Conservation (phyloP, 2,113 vertebrate species). For the Conger conger region DNA sequence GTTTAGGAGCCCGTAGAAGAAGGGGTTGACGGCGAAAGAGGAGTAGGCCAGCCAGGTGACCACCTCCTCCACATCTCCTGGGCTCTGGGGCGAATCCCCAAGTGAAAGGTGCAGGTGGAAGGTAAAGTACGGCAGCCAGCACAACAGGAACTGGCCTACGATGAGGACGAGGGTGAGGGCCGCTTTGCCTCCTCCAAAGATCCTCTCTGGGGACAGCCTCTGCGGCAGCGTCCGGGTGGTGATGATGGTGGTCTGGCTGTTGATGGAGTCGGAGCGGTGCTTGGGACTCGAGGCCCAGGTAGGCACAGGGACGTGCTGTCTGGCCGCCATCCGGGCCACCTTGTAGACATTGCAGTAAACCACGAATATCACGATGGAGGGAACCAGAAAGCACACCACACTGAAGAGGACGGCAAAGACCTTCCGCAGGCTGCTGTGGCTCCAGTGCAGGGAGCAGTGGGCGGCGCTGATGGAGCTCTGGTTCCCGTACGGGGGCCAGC, state of each 20-base stretch:
- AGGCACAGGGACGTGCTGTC: slow-evolving; percentile 65
- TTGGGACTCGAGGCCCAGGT: slow-evolving; percentile 65
- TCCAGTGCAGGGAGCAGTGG: slow-evolving; percentile 80
- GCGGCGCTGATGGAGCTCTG: slow-evolving; percentile 75
- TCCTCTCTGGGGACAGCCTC: slow-evolving; percentile 69
- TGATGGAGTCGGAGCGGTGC: slow-evolving; percentile 76
- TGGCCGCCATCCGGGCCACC: slow-evolving; percentile 82
- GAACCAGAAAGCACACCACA: slow-evolving; percentile 79
- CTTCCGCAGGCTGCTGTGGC: slow-evolving; percentile 76
- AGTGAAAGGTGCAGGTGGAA: slow-evolving; percentile 83
- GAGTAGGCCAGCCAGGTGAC: slow-evolving; percentile 93
- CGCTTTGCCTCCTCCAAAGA: slow-evolving; percentile 82
- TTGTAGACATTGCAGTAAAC: slow-evolving; percentile 87
- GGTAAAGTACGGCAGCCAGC: slow-evolving; percentile 90
- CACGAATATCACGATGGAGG: slow-evolving; percentile 78
- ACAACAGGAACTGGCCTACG: slow-evolving; percentile 89
- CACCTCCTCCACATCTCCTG: slow-evolving; percentile 69
- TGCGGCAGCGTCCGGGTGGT: slow-evolving; percentile 65
- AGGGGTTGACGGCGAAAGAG: slow-evolving; percentile 88
- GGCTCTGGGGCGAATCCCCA: slow-evolving; percentile 53
- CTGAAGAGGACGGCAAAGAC: slow-evolving; percentile 82
- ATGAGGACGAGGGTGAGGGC: slow-evolving; percentile 85
- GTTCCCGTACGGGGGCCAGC: slow-evolving; percentile 71
- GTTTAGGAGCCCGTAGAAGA: slow-evolving; percentile 88
- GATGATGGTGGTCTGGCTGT: slow-evolving; percentile 85